phyloP scores from a whole-genome alignment of 2,113 vertebrate genomes.

The Alexandromys fortis region DNA sequence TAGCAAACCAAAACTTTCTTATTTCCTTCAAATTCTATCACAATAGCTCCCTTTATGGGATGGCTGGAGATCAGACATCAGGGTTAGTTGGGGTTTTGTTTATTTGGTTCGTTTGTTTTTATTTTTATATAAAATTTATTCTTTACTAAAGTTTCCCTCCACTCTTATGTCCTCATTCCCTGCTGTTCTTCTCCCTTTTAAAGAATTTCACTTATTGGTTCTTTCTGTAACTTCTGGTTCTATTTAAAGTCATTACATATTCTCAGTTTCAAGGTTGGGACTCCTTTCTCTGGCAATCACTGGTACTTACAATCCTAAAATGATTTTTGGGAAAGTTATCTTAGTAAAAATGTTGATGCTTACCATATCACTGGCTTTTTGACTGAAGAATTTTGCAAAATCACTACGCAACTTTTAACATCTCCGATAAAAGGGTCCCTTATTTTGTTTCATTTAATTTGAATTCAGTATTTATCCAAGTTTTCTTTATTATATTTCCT shows the following conservation, averaged over 20 bases:
- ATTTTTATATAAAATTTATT: not conserved
- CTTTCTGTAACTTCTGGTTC: not conserved
- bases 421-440: not conserved
- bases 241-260: not conserved
- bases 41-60: not conserved
- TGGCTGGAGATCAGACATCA: not conserved
- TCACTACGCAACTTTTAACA: not conserved
- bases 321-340: not conserved
- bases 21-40: not conserved
- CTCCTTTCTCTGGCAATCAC: not conserved
- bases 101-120: not conserved
- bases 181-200: not conserved
- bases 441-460: not conserved
- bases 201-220: not conserved
- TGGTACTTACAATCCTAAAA: not conserved
- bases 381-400: conserved; percentile 6
- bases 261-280: not conserved
- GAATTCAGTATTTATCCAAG: not conserved
- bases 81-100: not conserved
- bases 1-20: not conserved
- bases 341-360: not conserved
- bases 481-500: not conserved
- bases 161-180: not conserved
- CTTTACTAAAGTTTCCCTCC: no score
- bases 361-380: not conserved